Evolutionary conservation across 2,888 invertebrate species (phyloP), one percentile per base, ranked within the genome.

Genomic region (Apamea epomidion): DNA sequence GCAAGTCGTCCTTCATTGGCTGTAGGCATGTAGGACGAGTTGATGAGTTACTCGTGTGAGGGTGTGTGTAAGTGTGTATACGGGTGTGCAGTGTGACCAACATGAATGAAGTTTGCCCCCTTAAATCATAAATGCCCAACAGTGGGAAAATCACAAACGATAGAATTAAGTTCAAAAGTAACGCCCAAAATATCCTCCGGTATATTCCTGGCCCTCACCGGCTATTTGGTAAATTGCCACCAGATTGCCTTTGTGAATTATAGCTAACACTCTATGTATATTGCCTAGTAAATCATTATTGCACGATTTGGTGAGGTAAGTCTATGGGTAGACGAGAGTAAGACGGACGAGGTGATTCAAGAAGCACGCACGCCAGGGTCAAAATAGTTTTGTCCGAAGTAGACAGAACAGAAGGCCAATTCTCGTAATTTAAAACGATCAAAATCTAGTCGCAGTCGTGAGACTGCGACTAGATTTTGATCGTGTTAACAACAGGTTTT

Each of bases 161-260:
- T 12, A 69, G 48, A 69, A 48, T 21, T 21, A 21, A 29, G 1
- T 45, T 45, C 1, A 21, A 42, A 42, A 32, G 4, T 7, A 64
- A 70, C 64, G 32, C 12, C 8, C 32, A 25, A 5, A 67, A 51
- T 67, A 29, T 60, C 6, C 10, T 0, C 16, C 58, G 62, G 32
- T 80, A 76, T 81, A 32, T 78, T 69, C 58, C 8, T 14, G 0
- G 16, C 42, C 29, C 37, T 76, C 74, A 78, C 83, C 76, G 72
- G 74, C 76, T 80, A 78, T 86, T 86, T 83, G 65, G 80, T 76
- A 75, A 86, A 83, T 88, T 81, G 86, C 75, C 78, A 70, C 68
- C 76, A 76, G 77, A 81, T 78, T 64, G 79, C 74, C 65, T 71
- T 37, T 65, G 74, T 78, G 74, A 87, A 60, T 79, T 83, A 86